These are phyloP conservation scores for Acromyrmex heyeri DNA, from an alignment of 1,140 invertebrate species.

Conservation along the genomic window DNA sequence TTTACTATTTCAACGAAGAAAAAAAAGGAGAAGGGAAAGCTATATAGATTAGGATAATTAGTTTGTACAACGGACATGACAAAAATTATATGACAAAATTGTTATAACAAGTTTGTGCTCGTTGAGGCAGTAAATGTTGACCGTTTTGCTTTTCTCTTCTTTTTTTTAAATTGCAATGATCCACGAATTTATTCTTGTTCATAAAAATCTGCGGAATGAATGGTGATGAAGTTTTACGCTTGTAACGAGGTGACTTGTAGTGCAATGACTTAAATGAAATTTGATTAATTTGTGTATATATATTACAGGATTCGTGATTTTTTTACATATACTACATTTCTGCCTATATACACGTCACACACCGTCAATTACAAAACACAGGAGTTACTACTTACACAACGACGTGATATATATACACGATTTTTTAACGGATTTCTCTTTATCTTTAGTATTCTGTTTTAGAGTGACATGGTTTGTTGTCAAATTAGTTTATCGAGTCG, in stretches of 20 bases:
- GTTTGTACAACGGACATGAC: conserved; percentile 69
- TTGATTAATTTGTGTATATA: conserved; percentile 66
- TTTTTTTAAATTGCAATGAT: conserved; percentile 31
- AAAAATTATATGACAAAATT: conserved; percentile 19
- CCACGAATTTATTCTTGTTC: conserved; percentile 31
- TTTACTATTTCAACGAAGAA: conserved; percentile 22
- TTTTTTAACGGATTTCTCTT: conserved; percentile 30
- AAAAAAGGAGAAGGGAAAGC: conserved; percentile 20
- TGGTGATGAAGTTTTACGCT: conserved; percentile 21
- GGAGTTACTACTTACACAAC: not conserved
- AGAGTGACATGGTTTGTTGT: conserved; percentile 40
- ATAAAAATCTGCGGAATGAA: not conserved
- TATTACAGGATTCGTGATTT: conserved; percentile 24
- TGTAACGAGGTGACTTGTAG: conserved; percentile 32
- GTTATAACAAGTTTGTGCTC: not conserved
- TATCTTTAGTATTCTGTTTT: conserved; percentile 50
- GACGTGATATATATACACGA: conserved; percentile 33
- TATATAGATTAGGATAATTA: conserved; percentile 55
- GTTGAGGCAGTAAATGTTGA: conserved; percentile 15
- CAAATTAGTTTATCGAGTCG: conserved; percentile 11
- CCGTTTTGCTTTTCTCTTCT: conserved; percentile 18
- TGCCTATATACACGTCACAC: not conserved
- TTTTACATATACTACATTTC: conserved; percentile 59
- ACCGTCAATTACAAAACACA: conserved; percentile 16
- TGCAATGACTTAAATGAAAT: conserved; percentile 62